phyloP scores from a whole-genome alignment of 2,888 invertebrate species.

The Palloptera scutellata region DNA sequence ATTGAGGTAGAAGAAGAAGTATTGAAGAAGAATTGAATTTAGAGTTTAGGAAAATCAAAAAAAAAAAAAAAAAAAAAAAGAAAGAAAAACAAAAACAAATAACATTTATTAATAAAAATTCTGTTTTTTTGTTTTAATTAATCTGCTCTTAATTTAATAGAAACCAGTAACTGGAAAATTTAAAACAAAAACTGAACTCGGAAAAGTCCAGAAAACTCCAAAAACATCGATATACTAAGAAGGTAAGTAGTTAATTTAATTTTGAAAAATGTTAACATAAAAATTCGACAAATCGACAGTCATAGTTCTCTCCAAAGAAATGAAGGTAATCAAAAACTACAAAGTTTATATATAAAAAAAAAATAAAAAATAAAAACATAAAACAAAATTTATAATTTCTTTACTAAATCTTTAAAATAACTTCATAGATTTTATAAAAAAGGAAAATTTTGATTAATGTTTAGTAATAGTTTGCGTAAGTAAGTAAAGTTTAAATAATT shows the following conservation, averaged over 20 bases:
- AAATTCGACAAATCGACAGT: conserved; percentile 41
- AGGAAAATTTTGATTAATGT: conserved; percentile 1
- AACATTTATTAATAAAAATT: background rate
- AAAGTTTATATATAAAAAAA: too few relatives aligned
- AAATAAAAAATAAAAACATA: background rate
- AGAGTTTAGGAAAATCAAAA: background rate
- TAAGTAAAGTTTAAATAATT: background rate
- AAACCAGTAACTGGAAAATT: background rate
- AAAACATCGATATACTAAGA: conserved; percentile 2
- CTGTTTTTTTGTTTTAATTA: background rate
- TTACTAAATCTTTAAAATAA: too few relatives aligned
- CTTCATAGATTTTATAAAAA: background rate
- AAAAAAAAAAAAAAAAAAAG: background rate
- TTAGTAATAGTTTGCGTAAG: background rate
- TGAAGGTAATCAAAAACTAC: background rate
- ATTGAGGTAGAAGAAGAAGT: background rate
- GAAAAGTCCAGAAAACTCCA: background rate
- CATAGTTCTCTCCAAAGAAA: conserved; percentile 43
- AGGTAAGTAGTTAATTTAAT: background rate
- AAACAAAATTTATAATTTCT: conserved; percentile 12
- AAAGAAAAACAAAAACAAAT: background rate
- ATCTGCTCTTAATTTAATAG: background rate
- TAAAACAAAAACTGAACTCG: background rate
- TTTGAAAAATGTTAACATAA: conserved; percentile 24
- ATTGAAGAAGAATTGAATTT: background rate